Evolutionary conservation across 2,797 vertebrate species (phyloP).

Genomic region (Monodelphis domestica): DNA sequence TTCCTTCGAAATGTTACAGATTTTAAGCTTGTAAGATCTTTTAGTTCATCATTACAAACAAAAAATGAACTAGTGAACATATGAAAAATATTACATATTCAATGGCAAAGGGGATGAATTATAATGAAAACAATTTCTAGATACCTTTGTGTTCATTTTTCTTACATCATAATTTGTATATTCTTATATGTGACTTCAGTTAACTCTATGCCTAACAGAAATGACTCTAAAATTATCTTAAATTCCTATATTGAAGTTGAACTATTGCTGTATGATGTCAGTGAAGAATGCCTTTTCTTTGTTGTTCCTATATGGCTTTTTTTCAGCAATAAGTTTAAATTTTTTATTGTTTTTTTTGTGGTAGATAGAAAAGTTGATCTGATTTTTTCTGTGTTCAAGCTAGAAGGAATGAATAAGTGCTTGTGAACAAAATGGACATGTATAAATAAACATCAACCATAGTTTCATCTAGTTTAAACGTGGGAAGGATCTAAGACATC

Average conservation of each 20-base stretch:
- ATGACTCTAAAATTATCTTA: background rate
- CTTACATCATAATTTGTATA: background rate
- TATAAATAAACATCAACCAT: background rate
- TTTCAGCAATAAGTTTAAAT: conserved; percentile 34
- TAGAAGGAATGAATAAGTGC: conserved; percentile 16
- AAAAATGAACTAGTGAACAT: background rate
- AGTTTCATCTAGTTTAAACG: background rate
- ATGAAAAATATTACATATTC: conserved; percentile 14
- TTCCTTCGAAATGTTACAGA: conserved; percentile 6
- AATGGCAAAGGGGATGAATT: background rate
- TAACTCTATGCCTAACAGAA: background rate
- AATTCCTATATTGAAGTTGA: background rate
- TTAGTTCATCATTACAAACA: background rate
- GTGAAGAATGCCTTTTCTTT: background rate
- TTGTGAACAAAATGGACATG: conserved; percentile 1
- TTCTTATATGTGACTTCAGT: background rate
- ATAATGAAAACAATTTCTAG: background rate
- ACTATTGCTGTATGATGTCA: background rate
- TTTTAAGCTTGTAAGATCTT: conserved; percentile 2
- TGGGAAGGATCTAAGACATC: background rate
- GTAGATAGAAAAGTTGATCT: conserved; percentile 5
- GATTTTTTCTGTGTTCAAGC: background rate
- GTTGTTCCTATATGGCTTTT: background rate
- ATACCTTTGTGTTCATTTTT: background rate
- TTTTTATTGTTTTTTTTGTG: no score